Evolutionary conservation across 2,888 invertebrate species (phyloP).

Genomic region (Poecilus cupreus): DNA sequence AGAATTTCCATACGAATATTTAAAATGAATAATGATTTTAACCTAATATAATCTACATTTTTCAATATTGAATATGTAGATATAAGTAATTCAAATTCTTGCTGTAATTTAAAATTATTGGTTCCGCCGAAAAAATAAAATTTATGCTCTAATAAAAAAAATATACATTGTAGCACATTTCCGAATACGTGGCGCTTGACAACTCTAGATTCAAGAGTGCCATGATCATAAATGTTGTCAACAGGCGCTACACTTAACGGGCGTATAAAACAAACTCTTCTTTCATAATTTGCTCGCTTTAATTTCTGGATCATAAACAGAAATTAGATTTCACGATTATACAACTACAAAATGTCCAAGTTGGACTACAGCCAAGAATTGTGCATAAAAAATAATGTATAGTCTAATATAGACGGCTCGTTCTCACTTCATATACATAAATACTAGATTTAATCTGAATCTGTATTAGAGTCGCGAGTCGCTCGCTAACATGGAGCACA

Average conservation of each 20-base stretch:
- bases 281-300: constrained; percentile 27
- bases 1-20: too few relatives aligned
- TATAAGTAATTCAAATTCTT: too few relatives aligned
- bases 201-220: not conserved
- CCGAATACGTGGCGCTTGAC: not conserved
- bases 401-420: constrained; percentile 43
- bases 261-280: constrained; percentile 24
- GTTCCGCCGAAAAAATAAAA: too few relatives aligned
- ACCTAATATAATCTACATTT: too few relatives aligned
- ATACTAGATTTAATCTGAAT: constrained; percentile 41
- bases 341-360: constrained; percentile 34
- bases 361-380: constrained; percentile 28
- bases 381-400: constrained; percentile 40
- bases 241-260: not conserved
- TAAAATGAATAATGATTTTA: too few relatives aligned
- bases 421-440: constrained; percentile 45
- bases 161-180: too few relatives aligned
- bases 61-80: too few relatives aligned
- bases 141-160: too few relatives aligned
- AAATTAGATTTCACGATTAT: constrained; percentile 40
- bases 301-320: constrained; percentile 32
- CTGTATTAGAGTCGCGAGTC: not conserved
- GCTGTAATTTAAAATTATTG: too few relatives aligned
- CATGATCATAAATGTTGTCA: constrained; percentile 4
- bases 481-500: not conserved